Conservation (phyloP, 2,113 vertebrate species). For the Phaethornis superciliosus region DNA sequence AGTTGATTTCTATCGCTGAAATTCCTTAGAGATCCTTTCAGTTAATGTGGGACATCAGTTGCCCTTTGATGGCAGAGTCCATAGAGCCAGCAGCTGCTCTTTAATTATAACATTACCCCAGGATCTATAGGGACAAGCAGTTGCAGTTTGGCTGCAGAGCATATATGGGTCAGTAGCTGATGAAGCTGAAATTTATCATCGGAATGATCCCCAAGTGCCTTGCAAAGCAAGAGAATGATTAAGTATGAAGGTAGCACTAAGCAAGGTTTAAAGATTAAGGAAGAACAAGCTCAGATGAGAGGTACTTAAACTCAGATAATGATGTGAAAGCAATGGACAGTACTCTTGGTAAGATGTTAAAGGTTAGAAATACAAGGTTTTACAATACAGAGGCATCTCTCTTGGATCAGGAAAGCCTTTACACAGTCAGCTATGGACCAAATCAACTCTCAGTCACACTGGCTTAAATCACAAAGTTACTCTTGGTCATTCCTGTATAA, state of each 20-base stretch:
- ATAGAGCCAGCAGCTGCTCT: conserved; percentile 60
- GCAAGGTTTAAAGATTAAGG: conserved; percentile 61
- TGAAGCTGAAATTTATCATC: conserved; percentile 69
- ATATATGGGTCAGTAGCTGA: conserved; percentile 65
- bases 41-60: conserved; percentile 60
- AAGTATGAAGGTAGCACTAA: conserved; percentile 59
- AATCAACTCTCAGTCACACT: conserved; percentile 37
- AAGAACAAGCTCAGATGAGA: conserved; percentile 32
- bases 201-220: conserved; percentile 57
- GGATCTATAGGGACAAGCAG: conserved; percentile 32
- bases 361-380: conserved; percentile 63
- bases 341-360: conserved; percentile 52
- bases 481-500: neutral
- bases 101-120: conserved; percentile 46
- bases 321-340: conserved; percentile 62
- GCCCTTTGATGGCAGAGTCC: conserved; percentile 30
- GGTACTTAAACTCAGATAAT: conserved; percentile 58
- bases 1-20: neutral
- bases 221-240: conserved; percentile 62
- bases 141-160: neutral
- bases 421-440: conserved; percentile 27
- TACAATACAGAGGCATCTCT: conserved; percentile 23
- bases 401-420: conserved; percentile 20
- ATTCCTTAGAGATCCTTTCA: conserved; percentile 49
- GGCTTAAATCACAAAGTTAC: conserved; percentile 24